Evolutionary conservation across 2,888 invertebrate species (phyloP), one percentile per base, ranked within the genome.

Genomic region (Gastracanthus pulcherrimus): DNA sequence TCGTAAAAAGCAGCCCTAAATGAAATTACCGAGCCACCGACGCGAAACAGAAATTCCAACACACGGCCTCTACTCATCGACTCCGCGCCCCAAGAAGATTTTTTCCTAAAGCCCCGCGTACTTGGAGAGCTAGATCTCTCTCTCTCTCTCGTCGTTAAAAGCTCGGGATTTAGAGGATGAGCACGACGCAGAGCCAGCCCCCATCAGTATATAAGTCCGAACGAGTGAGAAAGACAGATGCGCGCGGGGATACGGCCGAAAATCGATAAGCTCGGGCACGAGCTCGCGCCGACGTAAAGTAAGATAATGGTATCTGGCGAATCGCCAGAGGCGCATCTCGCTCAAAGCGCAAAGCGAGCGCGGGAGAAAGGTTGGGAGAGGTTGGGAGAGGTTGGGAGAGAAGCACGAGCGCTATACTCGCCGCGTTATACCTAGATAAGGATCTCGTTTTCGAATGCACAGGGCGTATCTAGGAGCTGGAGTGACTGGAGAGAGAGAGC

Each of bases 221-320:
- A 23, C 55, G 9, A 31, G 31, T 31, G 16, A 5, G 31, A 16
- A 64, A 62, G 45, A 62, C 26, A 31, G 5, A 31, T 45, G 62
- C 13, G 3, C 2, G 16, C 7, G 31, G 34, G 48, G 26, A 31
- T 6, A 55, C 3, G 51, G 26, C 60, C n/a, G n/a, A 70, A 75
- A 75, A 75, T 64, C 71, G 76, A 81, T 76, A 71, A 76, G 51
- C 31, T 23, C n/a, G n/a, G n/a, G n/a, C n/a, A n/a, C n/a, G n/a
- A n/a, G n/a, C n/a, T n/a, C n/a, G 16, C 48, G 31, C n/a, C 38
- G 60, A 45, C 19, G 55, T 74, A 69, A 62, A 72, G 9, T 58
- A 71, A 76, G 72, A 76, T 82, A 79, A 76, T 76, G 36, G 82
- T 16, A 58, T 31, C 60, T 82, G 82, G 79, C 76, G 9, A 62